Evolutionary conservation across 2,797 vertebrate genomes (phyloP), one percentile per base, ranked within the genome.

Genomic region (Rhabdomys pumilio): DNA sequence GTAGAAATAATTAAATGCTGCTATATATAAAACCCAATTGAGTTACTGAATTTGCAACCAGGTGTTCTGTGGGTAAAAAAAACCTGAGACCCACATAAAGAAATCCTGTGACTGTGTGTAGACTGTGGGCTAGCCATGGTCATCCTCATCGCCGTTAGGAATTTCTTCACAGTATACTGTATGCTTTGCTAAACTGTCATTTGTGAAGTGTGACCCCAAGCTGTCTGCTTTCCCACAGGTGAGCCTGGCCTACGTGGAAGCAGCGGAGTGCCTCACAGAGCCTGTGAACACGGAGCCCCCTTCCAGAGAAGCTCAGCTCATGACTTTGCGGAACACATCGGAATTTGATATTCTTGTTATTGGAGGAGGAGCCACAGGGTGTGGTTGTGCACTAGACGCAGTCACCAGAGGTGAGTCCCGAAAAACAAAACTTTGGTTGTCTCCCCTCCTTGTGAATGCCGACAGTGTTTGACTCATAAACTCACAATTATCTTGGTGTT

Each of bases 351-450:
- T 99, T 1, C 98, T 99, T 4, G 97, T 99, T 5, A 99, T 99
- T 1, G 99, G 99, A 1, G 99, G 99, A 12, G 99, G 99, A 67
- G 99, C 99, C 92, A 99, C 99, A 0, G 99, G 99, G 11, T 98
- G 99, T 0, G 99, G 99, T 97, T 99, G 99, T 97, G 99, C 99
- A 65, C 98, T 99, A 94, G 99, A 99, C 0, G 99, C 99, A 0
- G 99, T 99, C 98, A 99, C 99, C 6, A 99, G 99, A 98, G 99
- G 99, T 99, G 97, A 98, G 99, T 14, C 44, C 53, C 57, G 44
- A 3, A 14, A 0, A 24, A 34, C 38, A 3, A 55, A 55, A 55
- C 55, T 17, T 3, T 34, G 14, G 61, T 50, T 13, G 0, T 44
- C n/a, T 26, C 41, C 11, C 29, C 9, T 76, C n/a, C 3, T 22